phyloP scores from a whole-genome alignment of 2,113 vertebrate species.

The Forbesichthys papilliferus region DNA sequence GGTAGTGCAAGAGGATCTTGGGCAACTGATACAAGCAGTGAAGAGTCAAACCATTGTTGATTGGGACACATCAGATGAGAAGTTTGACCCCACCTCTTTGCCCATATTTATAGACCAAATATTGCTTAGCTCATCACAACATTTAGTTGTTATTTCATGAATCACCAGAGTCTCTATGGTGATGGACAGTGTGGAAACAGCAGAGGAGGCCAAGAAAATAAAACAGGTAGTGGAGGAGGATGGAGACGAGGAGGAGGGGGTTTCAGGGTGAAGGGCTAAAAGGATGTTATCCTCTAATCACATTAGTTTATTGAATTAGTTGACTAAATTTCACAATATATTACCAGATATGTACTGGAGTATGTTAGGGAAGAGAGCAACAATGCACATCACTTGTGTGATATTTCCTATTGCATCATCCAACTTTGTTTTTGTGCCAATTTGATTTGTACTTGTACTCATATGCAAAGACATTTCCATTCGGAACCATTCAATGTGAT shows the following conservation, averaged over 20 bases:
- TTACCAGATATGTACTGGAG: background rate
- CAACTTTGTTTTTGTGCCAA: slow-evolving; percentile 3
- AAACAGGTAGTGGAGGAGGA: background rate
- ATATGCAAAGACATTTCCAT: slow-evolving; percentile 10
- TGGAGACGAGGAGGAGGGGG: background rate
- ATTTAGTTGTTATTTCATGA: background rate
- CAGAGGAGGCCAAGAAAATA: background rate
- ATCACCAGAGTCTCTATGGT: background rate
- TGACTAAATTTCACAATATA: background rate
- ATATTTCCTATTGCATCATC: background rate
- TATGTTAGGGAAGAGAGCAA: background rate
- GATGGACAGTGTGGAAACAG: background rate
- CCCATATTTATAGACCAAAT: slow-evolving; percentile 1
- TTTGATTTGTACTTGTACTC: slow-evolving; percentile 11
- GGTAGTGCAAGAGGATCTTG: background rate
- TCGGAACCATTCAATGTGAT: slow-evolving; percentile 29
- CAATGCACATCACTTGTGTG: background rate
- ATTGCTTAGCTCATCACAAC: slow-evolving; percentile 8
- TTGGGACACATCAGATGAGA: background rate
- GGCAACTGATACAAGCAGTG: too few species aligned
- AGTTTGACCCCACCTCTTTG: background rate
- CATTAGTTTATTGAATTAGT: slow-evolving; percentile 38
- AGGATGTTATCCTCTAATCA: slow-evolving; percentile 20
- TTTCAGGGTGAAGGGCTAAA: slow-evolving; percentile 18
- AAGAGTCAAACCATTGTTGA: background rate